Conservation (phyloP, 1,140 invertebrate species). For the Physella acuta region DNA sequence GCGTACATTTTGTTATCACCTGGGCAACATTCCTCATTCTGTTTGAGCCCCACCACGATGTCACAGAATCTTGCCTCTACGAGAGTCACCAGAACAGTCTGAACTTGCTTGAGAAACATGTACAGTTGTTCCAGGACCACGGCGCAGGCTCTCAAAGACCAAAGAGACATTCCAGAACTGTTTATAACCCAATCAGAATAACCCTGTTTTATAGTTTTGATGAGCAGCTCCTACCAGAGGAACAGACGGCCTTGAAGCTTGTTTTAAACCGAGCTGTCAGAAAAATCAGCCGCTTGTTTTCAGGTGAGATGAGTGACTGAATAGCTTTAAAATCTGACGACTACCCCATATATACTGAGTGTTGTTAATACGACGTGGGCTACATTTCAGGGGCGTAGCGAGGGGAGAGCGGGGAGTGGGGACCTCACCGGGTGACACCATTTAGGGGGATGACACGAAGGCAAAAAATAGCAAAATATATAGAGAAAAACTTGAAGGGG, state of each 20-base stretch:
- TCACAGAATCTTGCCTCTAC: slow-evolving; percentile 14
- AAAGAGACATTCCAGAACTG: background rate
- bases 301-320: too few relatives aligned
- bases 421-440: too few relatives aligned
- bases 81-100: background rate
- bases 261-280: slow-evolving; percentile 12
- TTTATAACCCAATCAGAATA: slow-evolving; percentile 9
- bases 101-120: background rate
- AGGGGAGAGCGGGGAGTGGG: too few relatives aligned
- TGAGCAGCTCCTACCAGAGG: slow-evolving; percentile 1
- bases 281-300: slow-evolving; percentile 9
- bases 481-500: too few relatives aligned
- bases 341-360: too few relatives aligned
- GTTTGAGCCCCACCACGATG: slow-evolving; percentile 14
- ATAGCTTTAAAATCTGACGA: too few relatives aligned
- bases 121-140: background rate
- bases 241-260: background rate
- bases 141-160: background rate
- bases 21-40: slow-evolving; percentile 21
- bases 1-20: slow-evolving; percentile 9
- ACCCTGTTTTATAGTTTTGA: background rate
- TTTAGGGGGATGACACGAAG: too few relatives aligned
- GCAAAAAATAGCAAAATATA: too few relatives aligned
- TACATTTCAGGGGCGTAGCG: too few relatives aligned
- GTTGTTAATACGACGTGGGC: too few relatives aligned